Evolutionary conservation across 2,797 vertebrate species (phyloP).

Genomic region (Chiloscyllium punctatum): DNA sequence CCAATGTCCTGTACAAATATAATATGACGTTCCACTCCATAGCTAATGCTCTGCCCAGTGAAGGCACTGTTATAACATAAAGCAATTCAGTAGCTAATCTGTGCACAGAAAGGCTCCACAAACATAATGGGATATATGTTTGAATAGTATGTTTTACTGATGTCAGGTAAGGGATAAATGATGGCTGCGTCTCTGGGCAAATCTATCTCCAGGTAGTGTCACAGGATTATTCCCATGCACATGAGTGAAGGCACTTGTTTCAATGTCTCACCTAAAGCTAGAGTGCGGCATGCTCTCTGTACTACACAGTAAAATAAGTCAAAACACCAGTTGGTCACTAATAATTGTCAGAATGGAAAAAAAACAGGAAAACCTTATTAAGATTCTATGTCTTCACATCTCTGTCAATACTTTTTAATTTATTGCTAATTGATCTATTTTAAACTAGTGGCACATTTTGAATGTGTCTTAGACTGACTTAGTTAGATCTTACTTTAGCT

Average conservation of each 20-base stretch:
- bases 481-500: too few relatives aligned
- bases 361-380: not conserved
- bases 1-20: too few relatives aligned
- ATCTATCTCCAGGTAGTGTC: not conserved
- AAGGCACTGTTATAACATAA: not conserved
- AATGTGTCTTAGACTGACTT: not conserved
- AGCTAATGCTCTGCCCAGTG: not conserved
- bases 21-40: too few relatives aligned
- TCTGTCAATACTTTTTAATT: not conserved
- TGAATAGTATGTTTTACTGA: not conserved
- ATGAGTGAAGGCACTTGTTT: not conserved
- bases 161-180: not conserved
- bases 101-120: not conserved
- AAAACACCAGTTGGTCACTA: not conserved
- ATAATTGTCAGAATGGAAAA: not conserved
- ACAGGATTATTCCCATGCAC: not conserved
- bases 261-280: not conserved
- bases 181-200: too few relatives aligned
- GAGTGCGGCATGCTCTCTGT: not conserved
- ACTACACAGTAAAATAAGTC: not conserved
- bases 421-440: not conserved
- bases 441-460: not conserved
- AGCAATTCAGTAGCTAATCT: not conserved
- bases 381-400: not conserved
- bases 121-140: not conserved